A percentile compares a stretch with the other conserved stretches of the same genome.
phyloP scores from a whole-genome alignment of 2,113 vertebrate species.

The Microcebus griseorufus region DNA sequence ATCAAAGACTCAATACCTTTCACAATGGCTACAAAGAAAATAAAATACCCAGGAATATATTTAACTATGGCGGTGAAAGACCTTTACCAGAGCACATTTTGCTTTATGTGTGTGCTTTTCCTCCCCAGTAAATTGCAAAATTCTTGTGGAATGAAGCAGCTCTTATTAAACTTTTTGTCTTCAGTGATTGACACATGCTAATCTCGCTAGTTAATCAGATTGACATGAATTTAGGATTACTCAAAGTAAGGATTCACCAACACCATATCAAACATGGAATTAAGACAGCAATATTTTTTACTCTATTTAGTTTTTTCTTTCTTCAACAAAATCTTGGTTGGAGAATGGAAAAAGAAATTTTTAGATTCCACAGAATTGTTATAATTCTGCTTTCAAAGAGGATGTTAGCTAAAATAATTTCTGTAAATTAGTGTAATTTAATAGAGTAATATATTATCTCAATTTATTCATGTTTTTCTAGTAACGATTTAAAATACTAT shows the following conservation, averaged over 20 bases:
- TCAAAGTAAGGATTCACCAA: neutral
- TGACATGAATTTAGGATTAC: neutral
- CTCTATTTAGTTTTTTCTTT: neutral
- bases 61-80: no score
- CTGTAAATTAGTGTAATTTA: constrained; percentile 17
- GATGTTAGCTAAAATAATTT: neutral
- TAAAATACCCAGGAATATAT: no score
- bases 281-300: neutral
- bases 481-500: neutral
- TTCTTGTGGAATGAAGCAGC: neutral
- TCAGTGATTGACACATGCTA: neutral
- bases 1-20: no score
- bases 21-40: no score
- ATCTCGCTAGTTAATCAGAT: neutral
- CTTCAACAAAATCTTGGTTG: neutral
- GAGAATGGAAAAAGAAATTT: neutral
- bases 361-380: neutral
- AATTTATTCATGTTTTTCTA: constrained; percentile 9
- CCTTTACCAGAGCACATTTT: neutral
- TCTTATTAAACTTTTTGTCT: neutral
- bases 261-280: neutral
- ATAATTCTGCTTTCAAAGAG: neutral
- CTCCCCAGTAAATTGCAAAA: neutral
- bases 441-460: neutral
- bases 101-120: neutral